These are phyloP conservation scores for Triplophysa bombifrons DNA, from an alignment of 2,797 vertebrate species.

Conservation along the genomic window DNA sequence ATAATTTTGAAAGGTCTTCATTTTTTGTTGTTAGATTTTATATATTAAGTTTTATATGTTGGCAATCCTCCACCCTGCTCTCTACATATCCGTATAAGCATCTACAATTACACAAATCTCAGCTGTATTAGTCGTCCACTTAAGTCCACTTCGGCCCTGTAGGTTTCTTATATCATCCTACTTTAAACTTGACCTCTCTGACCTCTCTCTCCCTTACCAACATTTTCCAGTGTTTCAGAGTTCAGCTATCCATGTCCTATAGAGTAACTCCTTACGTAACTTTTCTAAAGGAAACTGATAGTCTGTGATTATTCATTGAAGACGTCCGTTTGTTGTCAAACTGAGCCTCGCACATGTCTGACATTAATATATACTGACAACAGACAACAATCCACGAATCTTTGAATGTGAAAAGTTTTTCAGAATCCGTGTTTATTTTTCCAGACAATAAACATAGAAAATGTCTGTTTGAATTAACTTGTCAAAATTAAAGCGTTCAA, in stretches of 20 bases:
- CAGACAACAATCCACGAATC: not conserved
- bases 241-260: constrained; percentile 23
- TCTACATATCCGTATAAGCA: no score
- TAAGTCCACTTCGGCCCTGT: not conserved
- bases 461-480: not conserved
- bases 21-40: no score
- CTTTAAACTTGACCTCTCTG: constrained; percentile 20
- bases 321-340: constrained; percentile 9
- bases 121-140: not conserved
- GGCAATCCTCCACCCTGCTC: no score
- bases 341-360: not conserved
- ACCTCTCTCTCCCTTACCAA: not conserved
- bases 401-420: not conserved
- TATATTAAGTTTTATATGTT: no score
- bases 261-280: not conserved
- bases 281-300: constrained; percentile 17
- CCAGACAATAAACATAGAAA: not conserved
- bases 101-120: not conserved
- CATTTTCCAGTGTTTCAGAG: constrained; percentile 36
- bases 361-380: not conserved
- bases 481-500: no score
- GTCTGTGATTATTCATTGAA: constrained; percentile 21
- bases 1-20: no score
- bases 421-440: no score
- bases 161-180: not conserved